phyloP scores from a whole-genome alignment of 2,888 invertebrate species.

The Drosophila ezoana region DNA sequence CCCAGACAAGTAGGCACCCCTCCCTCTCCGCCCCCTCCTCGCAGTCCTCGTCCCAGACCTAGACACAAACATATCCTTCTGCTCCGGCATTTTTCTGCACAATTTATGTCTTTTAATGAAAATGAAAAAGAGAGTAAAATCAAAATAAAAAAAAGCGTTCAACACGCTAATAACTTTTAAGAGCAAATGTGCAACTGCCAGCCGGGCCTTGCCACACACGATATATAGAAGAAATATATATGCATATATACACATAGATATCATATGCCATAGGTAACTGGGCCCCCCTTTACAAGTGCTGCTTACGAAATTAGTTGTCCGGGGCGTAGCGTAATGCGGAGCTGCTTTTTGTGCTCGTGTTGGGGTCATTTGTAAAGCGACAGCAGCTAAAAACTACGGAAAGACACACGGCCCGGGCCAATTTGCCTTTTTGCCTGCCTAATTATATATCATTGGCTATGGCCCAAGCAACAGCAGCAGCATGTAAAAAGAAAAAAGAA shows the following conservation, averaged over 20 bases:
- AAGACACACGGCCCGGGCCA: slow-evolving; percentile 32
- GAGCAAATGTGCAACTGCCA: slow-evolving; percentile 69
- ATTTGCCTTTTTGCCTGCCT: slow-evolving; percentile 55
- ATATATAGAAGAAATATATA: neutral
- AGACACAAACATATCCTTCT: slow-evolving; percentile 38
- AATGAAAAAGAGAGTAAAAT: slow-evolving; percentile 60
- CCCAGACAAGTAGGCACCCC: slow-evolving; percentile 11
- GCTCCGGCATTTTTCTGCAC: slow-evolving; percentile 75
- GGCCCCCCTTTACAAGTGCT: slow-evolving; percentile 37
- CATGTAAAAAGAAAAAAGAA: neutral
- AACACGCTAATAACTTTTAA: slow-evolving; percentile 78
- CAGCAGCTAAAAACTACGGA: slow-evolving; percentile 30
- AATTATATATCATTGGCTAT: slow-evolving; percentile 66
- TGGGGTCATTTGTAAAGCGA: slow-evolving; percentile 38
- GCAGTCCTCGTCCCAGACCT: neutral
- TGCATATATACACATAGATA: neutral
- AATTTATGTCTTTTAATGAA: slow-evolving; percentile 81
- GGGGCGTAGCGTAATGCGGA: slow-evolving; percentile 39
- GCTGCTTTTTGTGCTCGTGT: slow-evolving; percentile 46
- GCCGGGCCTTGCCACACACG: slow-evolving; percentile 29
- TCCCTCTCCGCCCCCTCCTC: no score
- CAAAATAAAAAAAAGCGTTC: slow-evolving; percentile 55
- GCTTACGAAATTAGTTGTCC: slow-evolving; percentile 68
- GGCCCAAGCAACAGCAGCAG: slow-evolving; percentile 13
- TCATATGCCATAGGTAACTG: neutral